phyloP scores from a whole-genome alignment of 1,140 invertebrate genomes.

The Brachionus plicatilis region DNA sequence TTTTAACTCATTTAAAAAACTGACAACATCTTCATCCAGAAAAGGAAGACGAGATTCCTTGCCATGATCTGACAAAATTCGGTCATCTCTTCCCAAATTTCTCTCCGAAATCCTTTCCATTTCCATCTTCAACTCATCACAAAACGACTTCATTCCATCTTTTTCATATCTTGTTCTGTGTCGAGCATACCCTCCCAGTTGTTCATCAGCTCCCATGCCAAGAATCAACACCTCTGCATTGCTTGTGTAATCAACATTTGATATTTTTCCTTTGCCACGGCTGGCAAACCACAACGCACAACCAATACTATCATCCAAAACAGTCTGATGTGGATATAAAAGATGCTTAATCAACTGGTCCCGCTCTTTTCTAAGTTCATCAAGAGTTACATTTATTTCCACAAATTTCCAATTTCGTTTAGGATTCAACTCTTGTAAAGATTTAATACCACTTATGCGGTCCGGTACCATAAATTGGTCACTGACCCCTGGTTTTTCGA shows the following conservation, averaged over 20 bases:
- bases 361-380: conserved; percentile 62
- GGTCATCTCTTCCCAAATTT: conserved; percentile 88
- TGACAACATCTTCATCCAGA: conserved; percentile 80
- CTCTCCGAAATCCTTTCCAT: conserved; percentile 76
- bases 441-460: conserved; percentile 62
- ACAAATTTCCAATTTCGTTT: conserved; percentile 68
- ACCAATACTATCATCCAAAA: conserved; percentile 87
- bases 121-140: conserved; percentile 68
- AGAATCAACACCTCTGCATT: conserved; percentile 64
- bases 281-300: conserved; percentile 93
- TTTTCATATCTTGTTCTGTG: conserved; percentile 65
- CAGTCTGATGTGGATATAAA: conserved; percentile 66
- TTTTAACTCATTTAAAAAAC: conserved; percentile 66
- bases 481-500: conserved; percentile 59
- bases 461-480: conserved; percentile 48
- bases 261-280: conserved; percentile 61
- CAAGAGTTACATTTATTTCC: conserved; percentile 67
- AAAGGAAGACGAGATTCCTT: conserved; percentile 73
- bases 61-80: conserved; percentile 61
- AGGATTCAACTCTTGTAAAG: conserved; percentile 71
- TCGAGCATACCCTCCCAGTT: conserved; percentile 85
- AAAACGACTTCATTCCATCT: conserved; percentile 64
- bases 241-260: conserved; percentile 2
- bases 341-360: conserved; percentile 65
- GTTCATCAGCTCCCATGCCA: conserved; percentile 92